A percentile compares a stretch with the other conserved stretches of the same genome.
phyloP scores from a whole-genome alignment of 2,888 invertebrate genomes.

The Brachyptera risi region DNA sequence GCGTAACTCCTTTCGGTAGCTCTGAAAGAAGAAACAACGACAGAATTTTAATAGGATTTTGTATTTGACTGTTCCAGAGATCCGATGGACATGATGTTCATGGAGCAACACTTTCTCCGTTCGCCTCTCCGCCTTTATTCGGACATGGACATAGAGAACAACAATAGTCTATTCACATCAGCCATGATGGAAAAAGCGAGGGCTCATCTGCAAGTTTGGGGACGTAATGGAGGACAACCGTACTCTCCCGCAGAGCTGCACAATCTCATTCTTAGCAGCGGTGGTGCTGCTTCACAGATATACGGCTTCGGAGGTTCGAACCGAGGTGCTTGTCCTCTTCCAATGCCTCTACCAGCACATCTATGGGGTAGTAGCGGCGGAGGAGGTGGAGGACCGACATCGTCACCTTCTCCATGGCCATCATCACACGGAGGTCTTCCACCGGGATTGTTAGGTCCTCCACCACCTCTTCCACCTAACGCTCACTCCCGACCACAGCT shows the following conservation, averaged over 20 bases:
- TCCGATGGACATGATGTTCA: conserved; percentile 74
- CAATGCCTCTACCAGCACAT: conserved; percentile 43
- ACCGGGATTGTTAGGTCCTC: conserved; percentile 43
- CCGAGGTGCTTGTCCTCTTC: conserved; percentile 40
- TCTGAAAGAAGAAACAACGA: conserved; percentile 8
- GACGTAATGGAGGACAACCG: conserved; percentile 41
- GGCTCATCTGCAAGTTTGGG: conserved; percentile 46
- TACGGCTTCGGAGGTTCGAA: conserved; percentile 32
- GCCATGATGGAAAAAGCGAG: conserved; percentile 47
- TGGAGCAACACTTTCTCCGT: conserved; percentile 70
- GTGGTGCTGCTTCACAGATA: conserved; percentile 33
- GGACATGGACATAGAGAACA: conserved; percentile 53
- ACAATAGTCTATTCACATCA: conserved; percentile 50
- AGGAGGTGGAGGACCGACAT: conserved; percentile 35
- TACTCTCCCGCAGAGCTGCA: conserved; percentile 42
- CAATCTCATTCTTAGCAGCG: conserved; percentile 42
- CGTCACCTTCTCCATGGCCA: conserved; percentile 22
- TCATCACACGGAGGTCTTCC: conserved; percentile 37
- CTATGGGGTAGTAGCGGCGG: conserved; percentile 44
- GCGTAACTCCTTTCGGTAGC: background rate
- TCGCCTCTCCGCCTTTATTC: conserved; percentile 55
- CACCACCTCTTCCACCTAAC: conserved; percentile 38
- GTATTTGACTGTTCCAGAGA: conserved; percentile 48
- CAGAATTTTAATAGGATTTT: conserved; percentile 3
- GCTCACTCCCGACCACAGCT: conserved; percentile 35